These are phyloP conservation scores for Lasioglossum villosulum DNA, from an alignment of 2,888 invertebrate species.

Conservation along the genomic window DNA sequence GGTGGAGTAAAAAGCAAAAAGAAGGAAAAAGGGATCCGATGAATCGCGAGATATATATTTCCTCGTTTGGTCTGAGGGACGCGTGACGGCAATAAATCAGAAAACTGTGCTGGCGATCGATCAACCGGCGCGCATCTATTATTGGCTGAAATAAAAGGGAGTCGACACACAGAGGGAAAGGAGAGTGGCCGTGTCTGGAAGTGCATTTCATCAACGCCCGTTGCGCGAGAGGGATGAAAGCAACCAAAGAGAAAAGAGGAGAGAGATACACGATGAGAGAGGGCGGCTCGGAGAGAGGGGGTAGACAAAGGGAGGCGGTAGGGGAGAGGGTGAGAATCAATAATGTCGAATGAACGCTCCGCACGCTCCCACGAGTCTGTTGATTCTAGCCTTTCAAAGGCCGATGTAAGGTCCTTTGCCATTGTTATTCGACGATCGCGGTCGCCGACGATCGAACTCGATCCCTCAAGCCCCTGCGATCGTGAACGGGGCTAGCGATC, in stretches of 20 bases:
- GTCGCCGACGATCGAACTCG: slow-evolving; percentile 10
- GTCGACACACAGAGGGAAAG: slow-evolving; percentile 66
- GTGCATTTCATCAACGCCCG: slow-evolving; percentile 79
- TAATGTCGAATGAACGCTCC: slow-evolving; percentile 80
- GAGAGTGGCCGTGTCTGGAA: slow-evolving; percentile 74
- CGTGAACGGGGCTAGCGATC: neutral
- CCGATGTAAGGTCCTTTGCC: slow-evolving; percentile 54
- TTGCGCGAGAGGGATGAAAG: slow-evolving; percentile 29
- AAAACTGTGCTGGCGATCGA: slow-evolving; percentile 77
- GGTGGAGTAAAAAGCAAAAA: neutral
- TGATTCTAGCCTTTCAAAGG: slow-evolving; percentile 69
- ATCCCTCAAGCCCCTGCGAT: neutral
- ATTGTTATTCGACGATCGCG: slow-evolving; percentile 53
- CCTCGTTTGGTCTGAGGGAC: slow-evolving; percentile 13
- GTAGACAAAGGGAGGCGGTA: slow-evolving; percentile 42
- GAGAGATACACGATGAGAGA: slow-evolving; percentile 31
- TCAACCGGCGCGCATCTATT: slow-evolving; percentile 75
- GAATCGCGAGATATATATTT: neutral
- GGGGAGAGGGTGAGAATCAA: slow-evolving; percentile 78
- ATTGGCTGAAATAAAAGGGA: slow-evolving; percentile 79
- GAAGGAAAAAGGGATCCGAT: neutral
- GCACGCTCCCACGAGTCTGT: slow-evolving; percentile 72
- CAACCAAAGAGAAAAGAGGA: neutral
- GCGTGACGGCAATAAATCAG: slow-evolving; percentile 74
- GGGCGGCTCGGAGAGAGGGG: slow-evolving; percentile 3